Percentiles rank a stretch among this genome's conserved stretches.
These are phyloP conservation scores for Ictalurus punctatus DNA, from an alignment of 2,113 vertebrate species.

Conservation along the genomic window DNA sequence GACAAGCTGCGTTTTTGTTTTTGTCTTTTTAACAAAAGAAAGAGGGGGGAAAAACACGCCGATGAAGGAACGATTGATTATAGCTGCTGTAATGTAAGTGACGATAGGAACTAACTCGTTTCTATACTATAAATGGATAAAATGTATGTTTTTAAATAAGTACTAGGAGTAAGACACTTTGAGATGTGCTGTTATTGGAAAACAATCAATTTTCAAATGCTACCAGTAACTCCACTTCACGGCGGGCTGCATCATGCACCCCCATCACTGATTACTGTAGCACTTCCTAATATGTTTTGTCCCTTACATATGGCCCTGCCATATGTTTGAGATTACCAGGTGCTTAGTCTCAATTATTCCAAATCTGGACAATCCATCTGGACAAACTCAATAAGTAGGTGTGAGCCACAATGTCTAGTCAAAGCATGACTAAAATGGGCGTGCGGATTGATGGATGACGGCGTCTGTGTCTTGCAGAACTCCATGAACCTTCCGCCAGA, in stretches of 20 bases:
- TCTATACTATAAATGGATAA: neutral
- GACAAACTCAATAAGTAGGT: neutral
- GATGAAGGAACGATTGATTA: neutral
- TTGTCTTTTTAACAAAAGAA: neutral
- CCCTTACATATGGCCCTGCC: neutral
- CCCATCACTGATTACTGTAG: neutral
- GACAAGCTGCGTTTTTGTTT: too few species aligned
- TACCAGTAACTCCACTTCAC: neutral
- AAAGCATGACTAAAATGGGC: neutral
- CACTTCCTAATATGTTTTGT: neutral
- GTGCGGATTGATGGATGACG: neutral
- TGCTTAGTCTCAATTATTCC: neutral
- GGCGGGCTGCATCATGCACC: neutral
- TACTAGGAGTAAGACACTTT: neutral
- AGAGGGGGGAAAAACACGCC: neutral
- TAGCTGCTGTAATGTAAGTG: neutral
- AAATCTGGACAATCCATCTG: constrained; percentile 17
- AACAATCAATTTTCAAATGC: neutral
- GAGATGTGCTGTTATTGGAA: neutral
- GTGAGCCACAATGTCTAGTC: neutral
- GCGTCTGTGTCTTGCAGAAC: constrained; percentile 73
- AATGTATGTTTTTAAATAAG: neutral
- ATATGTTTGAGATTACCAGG: neutral
- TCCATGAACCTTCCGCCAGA: constrained; percentile 96
- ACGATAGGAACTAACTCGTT: neutral